Evolutionary conservation across 1,140 invertebrate genomes (phyloP), one percentile per base, ranked within the genome.

Genomic region (Caenorhabditis tropicalis): DNA sequence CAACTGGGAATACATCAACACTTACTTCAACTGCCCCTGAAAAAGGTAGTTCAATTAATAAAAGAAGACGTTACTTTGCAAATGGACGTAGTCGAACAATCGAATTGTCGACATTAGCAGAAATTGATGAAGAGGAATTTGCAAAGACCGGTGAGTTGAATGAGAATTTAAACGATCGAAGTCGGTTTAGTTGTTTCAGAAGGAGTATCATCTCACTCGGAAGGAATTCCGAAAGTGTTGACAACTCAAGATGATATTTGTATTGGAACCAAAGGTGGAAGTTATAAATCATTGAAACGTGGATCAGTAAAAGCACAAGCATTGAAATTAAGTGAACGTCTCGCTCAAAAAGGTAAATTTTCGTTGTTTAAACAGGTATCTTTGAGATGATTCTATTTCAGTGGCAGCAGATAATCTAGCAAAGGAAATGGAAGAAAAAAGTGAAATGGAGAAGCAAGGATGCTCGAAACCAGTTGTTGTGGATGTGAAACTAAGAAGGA

Each of bases 91-190:
- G 65, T 74, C 16, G 65, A 10, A 74, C 65, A 39, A 74, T 74
- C 19, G 65, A 74, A 46, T 43, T 74, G 29, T 74, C 65, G 19
- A 74, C 65, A 24, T 29, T 74, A 5, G 65, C 65, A 43, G 65
- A 74, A n/a, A 74, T 74, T 74, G 65, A 74, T 74, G 65, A 74
- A n/a, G 65, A 74, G 19, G 65, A 74, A n/a, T 74, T 74, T 24
- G 65, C 65, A 21, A 74, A 74, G n/a, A 24, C 36, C 15, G 65
- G 65, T 74, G 19, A 74, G 65, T n/a, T 0, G n/a, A 36, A 19
- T 29, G 21, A 27, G 19, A 58, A 58, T n/a, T 24, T n/a, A 24
- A 10, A 1, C n/a, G 7, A 19, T 43, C 10, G 1, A 43, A n/a
- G 21, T n/a, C 36, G 3, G 5, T 33, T 27, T 7, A 27, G 24